Percentiles rank a stretch among this genome's conserved stretches.
Conservation (phyloP, 2,888 invertebrate genomes). For the Dryomyza anilis region DNA sequence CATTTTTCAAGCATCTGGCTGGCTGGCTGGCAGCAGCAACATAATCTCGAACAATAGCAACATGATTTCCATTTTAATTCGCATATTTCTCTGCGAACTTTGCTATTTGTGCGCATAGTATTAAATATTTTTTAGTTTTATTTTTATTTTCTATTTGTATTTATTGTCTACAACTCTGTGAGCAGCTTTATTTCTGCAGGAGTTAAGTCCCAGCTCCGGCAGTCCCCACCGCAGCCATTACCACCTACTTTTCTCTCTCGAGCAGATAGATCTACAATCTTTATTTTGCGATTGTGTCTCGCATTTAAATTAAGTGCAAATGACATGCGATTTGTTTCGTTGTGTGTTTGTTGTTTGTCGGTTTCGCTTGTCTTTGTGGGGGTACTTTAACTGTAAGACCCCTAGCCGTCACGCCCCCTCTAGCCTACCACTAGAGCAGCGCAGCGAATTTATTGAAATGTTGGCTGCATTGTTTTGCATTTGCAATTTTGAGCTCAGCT, state of each 20-base stretch:
- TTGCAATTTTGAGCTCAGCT: background rate
- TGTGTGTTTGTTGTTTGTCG: constrained; percentile 2
- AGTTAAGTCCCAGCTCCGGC: no score
- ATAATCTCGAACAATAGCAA: constrained; percentile 7
- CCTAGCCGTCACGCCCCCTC: background rate
- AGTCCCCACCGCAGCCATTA: background rate
- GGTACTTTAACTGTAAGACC: background rate
- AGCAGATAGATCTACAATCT: constrained; percentile 34
- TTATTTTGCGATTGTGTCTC: constrained; percentile 54
- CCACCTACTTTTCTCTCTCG: constrained; percentile 1
- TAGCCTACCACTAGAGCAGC: background rate
- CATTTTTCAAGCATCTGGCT: background rate
- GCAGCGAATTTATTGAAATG: constrained; percentile 4
- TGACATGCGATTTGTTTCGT: constrained; percentile 52
- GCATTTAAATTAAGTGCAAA: constrained; percentile 62
- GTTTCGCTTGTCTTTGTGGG: background rate
- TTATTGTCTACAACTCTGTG: no score
- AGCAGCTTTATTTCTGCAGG: no score
- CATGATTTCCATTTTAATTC: constrained; percentile 13
- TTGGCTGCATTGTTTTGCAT: background rate
- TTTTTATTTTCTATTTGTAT: no score
- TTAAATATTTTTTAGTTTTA: no score
- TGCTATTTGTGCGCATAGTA: no score
- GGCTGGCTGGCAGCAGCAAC: background rate
- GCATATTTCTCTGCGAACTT: background rate